These are phyloP conservation scores for Cephus sareptanus DNA, from an alignment of 2,888 invertebrate species.

Conservation along the genomic window DNA sequence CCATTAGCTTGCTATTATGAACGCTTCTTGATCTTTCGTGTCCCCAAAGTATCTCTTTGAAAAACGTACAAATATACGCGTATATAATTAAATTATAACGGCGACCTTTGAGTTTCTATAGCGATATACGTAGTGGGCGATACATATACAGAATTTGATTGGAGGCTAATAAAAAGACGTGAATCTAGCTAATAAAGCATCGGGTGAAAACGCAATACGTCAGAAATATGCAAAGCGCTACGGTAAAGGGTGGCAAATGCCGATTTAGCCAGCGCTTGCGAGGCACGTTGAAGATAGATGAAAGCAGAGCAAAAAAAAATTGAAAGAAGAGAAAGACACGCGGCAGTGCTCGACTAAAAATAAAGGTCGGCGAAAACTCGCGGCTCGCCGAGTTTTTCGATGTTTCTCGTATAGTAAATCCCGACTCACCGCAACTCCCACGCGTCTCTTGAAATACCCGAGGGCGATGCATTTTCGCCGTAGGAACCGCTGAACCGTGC, in stretches of 20 bases:
- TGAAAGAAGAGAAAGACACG: neutral
- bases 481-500: slow-evolving; percentile 30
- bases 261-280: neutral
- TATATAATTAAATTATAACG: neutral
- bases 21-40: too few relatives aligned
- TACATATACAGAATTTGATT: neutral
- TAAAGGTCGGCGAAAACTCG: slow-evolving; percentile 13
- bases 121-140: neutral
- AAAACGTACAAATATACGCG: too few relatives aligned
- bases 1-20: too few relatives aligned
- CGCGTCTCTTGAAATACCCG: neutral
- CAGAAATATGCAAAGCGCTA: neutral
- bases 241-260: neutral
- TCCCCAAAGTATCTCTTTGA: too few relatives aligned
- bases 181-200: neutral
- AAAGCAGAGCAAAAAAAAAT: slow-evolving; percentile 14
- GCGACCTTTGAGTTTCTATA: neutral
- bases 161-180: neutral
- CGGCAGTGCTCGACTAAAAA: slow-evolving; percentile 13
- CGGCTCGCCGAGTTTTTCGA: slow-evolving; percentile 3
- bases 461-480: slow-evolving; percentile 1
- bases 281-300: neutral
- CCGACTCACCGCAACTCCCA: neutral
- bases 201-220: neutral
- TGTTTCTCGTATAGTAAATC: neutral